These are phyloP conservation scores for Drosophila nigritarsus DNA, from an alignment of 2,888 invertebrate genomes.

Conservation along the genomic window DNA sequence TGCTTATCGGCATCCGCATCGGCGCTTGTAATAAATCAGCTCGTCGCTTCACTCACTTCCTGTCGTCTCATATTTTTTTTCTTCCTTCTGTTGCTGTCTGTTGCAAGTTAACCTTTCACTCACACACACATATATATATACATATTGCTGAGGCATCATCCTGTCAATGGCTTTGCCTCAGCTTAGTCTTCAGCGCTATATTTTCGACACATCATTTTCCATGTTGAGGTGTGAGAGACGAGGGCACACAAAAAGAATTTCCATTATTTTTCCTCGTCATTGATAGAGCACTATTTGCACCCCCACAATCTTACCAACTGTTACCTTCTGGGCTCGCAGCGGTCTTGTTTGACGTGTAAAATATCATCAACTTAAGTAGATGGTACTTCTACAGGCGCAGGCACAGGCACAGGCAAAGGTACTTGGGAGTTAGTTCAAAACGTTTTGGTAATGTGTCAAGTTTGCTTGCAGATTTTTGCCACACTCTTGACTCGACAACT, in stretches of 20 bases:
- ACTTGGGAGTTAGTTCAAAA: conserved; percentile 21
- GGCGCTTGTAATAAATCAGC: conserved; percentile 75
- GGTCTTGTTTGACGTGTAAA: conserved; percentile 53
- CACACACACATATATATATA: conserved; percentile 29
- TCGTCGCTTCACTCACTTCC: conserved; percentile 54
- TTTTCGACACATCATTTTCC: conserved; percentile 76
- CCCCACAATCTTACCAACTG: conserved; percentile 18
- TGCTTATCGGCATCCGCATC: conserved; percentile 60
- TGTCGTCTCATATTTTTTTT: conserved; percentile 30
- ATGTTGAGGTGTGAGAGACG: conserved; percentile 60
- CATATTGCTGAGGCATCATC: conserved; percentile 60
- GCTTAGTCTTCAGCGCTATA: conserved; percentile 44
- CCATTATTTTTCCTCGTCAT: conserved; percentile 65
- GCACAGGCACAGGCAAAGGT: neutral
- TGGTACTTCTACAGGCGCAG: conserved; percentile 21
- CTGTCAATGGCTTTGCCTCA: conserved; percentile 66
- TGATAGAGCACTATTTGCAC: conserved; percentile 50
- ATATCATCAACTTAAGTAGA: conserved; percentile 72
- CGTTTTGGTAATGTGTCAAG: conserved; percentile 62
- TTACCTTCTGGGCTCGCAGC: conserved; percentile 11
- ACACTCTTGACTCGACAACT: conserved; percentile 34
- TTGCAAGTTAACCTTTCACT: conserved; percentile 56
- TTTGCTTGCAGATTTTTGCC: conserved; percentile 38
- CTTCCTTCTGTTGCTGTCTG: conserved; percentile 29
- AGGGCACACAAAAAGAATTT: conserved; percentile 57